A percentile compares a stretch with the other conserved stretches of the same genome.
These are phyloP conservation scores for Neotoxoptera formosana DNA, from an alignment of 1,140 invertebrate genomes.

Conservation along the genomic window DNA sequence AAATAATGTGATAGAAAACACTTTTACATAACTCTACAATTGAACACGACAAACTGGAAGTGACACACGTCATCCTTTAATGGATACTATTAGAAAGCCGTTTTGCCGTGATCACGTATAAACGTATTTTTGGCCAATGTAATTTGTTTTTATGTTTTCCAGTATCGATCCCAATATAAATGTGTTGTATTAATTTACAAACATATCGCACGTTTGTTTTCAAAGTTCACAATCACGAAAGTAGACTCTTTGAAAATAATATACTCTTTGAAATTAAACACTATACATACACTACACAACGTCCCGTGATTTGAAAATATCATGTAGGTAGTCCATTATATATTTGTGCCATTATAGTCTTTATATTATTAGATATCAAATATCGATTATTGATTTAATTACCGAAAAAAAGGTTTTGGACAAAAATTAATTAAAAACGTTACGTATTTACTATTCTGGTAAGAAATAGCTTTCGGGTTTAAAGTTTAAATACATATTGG, in stretches of 20 bases:
- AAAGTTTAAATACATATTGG: not conserved
- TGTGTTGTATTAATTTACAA: not conserved
- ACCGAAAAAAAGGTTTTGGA: not conserved
- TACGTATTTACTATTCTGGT: not conserved
- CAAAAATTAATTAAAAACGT: not conserved
- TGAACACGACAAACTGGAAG: constrained; percentile 34
- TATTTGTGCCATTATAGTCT: too few relatives aligned
- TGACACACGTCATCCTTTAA: not conserved
- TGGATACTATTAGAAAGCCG: constrained; percentile 33
- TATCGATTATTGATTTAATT: not conserved
- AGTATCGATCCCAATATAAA: not conserved
- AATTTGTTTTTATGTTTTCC: not conserved
- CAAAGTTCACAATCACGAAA: not conserved
- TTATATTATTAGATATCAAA: too few relatives aligned
- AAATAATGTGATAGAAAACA: not conserved
- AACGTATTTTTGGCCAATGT: not conserved
- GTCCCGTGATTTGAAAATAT: not conserved
- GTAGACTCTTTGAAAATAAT: not conserved
- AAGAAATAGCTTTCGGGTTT: not conserved
- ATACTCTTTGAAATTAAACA: too few relatives aligned
- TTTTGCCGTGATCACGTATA: too few relatives aligned
- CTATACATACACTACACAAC: not conserved
- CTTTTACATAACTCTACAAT: constrained; percentile 6
- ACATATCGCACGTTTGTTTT: not conserved
- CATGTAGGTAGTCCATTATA: too few relatives aligned